Conservation (phyloP, 2,113 vertebrate genomes). For the Scomber scombrus region DNA sequence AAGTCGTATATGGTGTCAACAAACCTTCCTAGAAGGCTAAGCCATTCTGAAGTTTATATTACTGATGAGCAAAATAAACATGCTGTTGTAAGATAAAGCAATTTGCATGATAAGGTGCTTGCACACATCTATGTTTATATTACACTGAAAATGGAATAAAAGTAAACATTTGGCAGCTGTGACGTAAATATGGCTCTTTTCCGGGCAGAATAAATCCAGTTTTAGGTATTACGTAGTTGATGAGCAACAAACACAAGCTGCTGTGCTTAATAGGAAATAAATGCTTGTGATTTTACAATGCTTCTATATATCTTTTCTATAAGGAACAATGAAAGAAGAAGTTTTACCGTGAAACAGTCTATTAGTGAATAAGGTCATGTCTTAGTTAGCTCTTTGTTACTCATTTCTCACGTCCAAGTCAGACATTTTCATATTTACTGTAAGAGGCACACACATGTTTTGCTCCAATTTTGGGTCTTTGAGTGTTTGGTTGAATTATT, state of each 20-base stretch:
- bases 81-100: neutral
- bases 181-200: neutral
- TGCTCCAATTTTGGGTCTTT: neutral
- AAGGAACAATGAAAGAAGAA: neutral
- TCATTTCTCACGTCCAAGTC: neutral
- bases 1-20: conserved; percentile 23
- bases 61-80: conserved; percentile 46
- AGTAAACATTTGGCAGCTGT: conserved; percentile 16
- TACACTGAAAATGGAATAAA: neutral
- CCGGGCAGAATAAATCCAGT: neutral
- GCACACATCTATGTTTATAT: neutral
- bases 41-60: conserved; percentile 49
- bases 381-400: neutral
- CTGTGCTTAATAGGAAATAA: neutral
- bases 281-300: neutral
- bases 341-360: neutral
- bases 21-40: conserved; percentile 33
- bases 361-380: neutral
- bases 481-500: conserved; percentile 9
- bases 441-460: neutral
- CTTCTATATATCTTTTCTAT: neutral
- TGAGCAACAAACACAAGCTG: neutral
- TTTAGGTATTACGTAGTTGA: neutral
- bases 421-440: neutral
- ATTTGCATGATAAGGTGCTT: conserved; percentile 33